A percentile compares a stretch with the other conserved stretches of the same genome.
Evolutionary conservation across 2,888 invertebrate genomes (phyloP).

Genomic region (Acanthosepion esculentum): DNA sequence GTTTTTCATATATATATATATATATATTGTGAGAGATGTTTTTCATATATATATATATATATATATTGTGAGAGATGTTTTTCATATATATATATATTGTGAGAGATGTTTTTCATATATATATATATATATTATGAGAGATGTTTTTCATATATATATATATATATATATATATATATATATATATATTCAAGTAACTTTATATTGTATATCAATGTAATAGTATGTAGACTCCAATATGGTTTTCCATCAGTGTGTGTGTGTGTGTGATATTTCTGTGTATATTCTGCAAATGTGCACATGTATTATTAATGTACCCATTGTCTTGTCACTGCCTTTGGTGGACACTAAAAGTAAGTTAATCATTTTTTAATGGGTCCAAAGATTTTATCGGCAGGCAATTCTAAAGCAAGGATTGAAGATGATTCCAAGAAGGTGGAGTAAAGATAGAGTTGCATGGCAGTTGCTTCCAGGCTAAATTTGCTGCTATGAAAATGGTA

Average conservation of each 20-base stretch:
- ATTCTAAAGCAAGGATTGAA: slow-evolving; percentile 11
- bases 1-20: no score
- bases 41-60: no score
- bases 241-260: no score
- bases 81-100: no score
- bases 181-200: not conserved
- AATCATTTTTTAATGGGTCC: slow-evolving; percentile 33
- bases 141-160: no score
- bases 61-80: no score
- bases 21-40: no score
- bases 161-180: not conserved
- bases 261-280: not conserved
- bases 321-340: slow-evolving; percentile 7
- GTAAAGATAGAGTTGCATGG: not conserved
- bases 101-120: no score
- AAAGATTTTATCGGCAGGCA: slow-evolving; percentile 23
- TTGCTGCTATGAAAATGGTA: not conserved
- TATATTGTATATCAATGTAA: not conserved
- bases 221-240: no score
- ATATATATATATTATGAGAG: no score
- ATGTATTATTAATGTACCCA: not conserved
- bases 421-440: not conserved
- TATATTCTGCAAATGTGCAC: not conserved
- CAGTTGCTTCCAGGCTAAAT: slow-evolving; percentile 22
- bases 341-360: slow-evolving; percentile 33